Percentiles rank a stretch among this genome's conserved stretches.
phyloP scores from a whole-genome alignment of 2,888 invertebrate species.

The Hetaerina titia region DNA sequence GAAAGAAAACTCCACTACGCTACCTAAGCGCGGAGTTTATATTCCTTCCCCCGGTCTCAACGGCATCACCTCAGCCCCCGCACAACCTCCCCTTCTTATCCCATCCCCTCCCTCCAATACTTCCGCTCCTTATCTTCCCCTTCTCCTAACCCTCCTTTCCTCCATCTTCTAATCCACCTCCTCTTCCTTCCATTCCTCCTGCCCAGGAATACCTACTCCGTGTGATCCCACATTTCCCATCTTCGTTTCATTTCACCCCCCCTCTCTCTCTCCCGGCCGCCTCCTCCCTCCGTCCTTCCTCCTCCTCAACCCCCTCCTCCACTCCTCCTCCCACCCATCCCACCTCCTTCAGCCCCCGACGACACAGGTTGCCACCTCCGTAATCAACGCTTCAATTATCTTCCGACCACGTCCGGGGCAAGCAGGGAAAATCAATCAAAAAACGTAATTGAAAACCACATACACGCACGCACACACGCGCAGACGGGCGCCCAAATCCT shows the following conservation, averaged over 20 bases:
- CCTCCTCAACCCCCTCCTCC: neutral
- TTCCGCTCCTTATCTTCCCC: neutral
- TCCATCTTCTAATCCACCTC: neutral
- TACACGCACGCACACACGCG: neutral
- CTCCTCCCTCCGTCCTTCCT: neutral
- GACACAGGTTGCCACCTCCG: conserved; percentile 62
- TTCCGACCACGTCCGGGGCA: conserved; percentile 57
- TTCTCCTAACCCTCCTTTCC: neutral
- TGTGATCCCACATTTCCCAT: neutral
- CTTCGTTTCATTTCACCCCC: conserved; percentile 7
- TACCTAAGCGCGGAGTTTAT: neutral
- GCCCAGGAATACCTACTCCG: neutral
- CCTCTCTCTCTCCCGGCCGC: no score
- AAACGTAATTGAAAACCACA: conserved; percentile 69
- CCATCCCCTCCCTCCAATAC: neutral
- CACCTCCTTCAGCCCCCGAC: neutral
- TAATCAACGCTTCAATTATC: conserved; percentile 71
- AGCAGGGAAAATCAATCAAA: conserved; percentile 69
- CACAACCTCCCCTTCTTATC: neutral
- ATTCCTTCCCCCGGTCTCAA: neutral
- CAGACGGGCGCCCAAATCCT: neutral
- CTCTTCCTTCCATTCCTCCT: neutral
- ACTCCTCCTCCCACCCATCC: neutral
- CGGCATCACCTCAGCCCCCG: neutral
- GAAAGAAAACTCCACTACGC: neutral